Percentiles rank a stretch among this genome's conserved stretches.
phyloP scores from a whole-genome alignment of 2,113 vertebrate genomes.

The Dicrurus megarhynchus region DNA sequence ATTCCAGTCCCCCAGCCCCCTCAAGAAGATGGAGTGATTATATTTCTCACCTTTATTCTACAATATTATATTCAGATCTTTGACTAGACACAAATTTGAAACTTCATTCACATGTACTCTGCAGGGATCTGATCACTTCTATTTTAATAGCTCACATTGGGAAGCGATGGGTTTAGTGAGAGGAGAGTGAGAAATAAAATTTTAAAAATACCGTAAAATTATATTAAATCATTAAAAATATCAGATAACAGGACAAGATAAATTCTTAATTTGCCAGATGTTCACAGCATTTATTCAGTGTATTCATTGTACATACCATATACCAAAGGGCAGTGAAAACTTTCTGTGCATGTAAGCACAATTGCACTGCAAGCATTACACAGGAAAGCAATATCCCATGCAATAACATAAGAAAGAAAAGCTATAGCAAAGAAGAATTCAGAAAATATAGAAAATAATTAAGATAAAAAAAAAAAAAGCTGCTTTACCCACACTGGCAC shows the following conservation, averaged over 20 bases:
- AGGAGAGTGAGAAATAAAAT: neutral
- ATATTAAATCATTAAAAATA: neutral
- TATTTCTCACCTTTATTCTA: conserved; percentile 11
- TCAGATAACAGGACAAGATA: neutral
- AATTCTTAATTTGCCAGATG: neutral
- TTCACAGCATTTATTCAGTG: neutral
- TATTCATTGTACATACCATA: neutral
- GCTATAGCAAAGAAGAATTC: neutral
- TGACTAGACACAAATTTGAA: conserved; percentile 52
- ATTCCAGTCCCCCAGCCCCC: neutral
- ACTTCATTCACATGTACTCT: conserved; percentile 38
- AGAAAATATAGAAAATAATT: neutral
- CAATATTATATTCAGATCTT: conserved; percentile 47
- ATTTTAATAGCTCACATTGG: conserved; percentile 7
- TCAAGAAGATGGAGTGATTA: neutral
- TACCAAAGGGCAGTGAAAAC: neutral
- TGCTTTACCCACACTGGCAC: neutral
- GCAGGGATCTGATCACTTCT: conserved; percentile 27
- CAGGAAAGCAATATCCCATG: neutral
- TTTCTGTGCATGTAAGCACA: neutral
- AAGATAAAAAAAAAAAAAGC: neutral
- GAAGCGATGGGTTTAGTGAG: conserved; percentile 13
- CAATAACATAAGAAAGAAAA: neutral
- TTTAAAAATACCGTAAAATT: neutral
- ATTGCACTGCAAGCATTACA: neutral